These are phyloP conservation scores for Platyrinchus mystaceus DNA, from an alignment of 2,797 vertebrate species.

Conservation along the genomic window DNA sequence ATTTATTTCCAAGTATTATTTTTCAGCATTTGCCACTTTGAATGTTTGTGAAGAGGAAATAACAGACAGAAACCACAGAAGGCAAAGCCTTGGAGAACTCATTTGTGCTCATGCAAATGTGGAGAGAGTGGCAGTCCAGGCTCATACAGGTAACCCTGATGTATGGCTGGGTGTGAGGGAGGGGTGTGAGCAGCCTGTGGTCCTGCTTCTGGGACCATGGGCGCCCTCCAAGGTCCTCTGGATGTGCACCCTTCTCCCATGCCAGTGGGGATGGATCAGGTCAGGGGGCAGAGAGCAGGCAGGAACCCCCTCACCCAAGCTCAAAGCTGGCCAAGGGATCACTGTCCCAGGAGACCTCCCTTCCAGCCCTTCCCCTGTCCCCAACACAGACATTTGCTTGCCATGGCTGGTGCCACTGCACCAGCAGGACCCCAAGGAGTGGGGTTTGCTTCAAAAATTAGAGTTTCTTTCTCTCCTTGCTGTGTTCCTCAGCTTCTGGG, in stretches of 20 bases:
- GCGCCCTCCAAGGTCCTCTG: not conserved
- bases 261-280: not conserved
- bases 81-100: not conserved
- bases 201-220: accelerated
- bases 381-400: not conserved
- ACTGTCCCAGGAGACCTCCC: no score
- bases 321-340: not conserved
- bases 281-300: not conserved
- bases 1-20: not conserved
- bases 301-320: not conserved
- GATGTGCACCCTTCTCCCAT: not conserved
- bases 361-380: no score
- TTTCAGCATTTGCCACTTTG: not conserved
- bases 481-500: accelerated
- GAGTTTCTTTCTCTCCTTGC: not conserved
- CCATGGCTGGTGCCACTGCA: accelerated
- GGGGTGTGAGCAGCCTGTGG: not conserved
- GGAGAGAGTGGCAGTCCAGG: not conserved
- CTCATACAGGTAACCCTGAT: not conserved
- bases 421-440: not conserved
- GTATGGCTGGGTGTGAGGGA: no score
- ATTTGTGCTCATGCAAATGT: not conserved
- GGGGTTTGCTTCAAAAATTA: not conserved
- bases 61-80: not conserved
- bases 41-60: not conserved